A percentile compares a stretch with the other conserved stretches of the same genome.
These are phyloP conservation scores for Fabriciana adippe DNA, from an alignment of 2,888 invertebrate species.

Conservation along the genomic window DNA sequence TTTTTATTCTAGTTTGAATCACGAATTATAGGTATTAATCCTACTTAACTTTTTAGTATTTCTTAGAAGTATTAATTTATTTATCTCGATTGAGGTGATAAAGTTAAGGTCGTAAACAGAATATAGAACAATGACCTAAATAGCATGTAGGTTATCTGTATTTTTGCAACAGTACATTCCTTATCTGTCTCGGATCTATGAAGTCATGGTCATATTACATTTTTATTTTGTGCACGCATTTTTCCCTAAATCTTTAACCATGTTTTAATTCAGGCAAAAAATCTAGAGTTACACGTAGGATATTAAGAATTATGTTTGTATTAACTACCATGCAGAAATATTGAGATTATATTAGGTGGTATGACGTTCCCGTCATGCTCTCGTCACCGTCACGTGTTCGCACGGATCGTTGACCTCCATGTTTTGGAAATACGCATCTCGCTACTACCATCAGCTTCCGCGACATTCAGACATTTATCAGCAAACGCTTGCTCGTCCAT, in stretches of 20 bases:
- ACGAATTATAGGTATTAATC: not conserved
- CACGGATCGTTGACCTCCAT: conserved; percentile 71
- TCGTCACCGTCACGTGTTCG: conserved; percentile 68
- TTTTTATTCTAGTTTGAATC: too few relatives aligned
- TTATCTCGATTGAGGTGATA: conserved; percentile 32
- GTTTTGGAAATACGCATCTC: conserved; percentile 72
- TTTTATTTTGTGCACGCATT: too few relatives aligned
- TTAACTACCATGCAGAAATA: conserved; percentile 37
- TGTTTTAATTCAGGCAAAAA: not conserved
- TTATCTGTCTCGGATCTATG: conserved; percentile 33
- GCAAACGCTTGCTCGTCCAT: conserved; percentile 35
- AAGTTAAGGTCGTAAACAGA: conserved; percentile 36
- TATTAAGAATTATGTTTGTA: not conserved
- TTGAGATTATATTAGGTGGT: conserved; percentile 56
- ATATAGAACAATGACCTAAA: conserved; percentile 65
- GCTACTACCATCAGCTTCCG: conserved; percentile 36
- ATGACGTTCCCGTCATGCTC: conserved; percentile 50
- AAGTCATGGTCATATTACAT: conserved; percentile 1
- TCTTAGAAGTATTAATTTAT: conserved; percentile 3
- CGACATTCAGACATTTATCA: conserved; percentile 53
- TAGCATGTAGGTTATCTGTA: conserved; percentile 65
- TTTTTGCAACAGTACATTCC: conserved; percentile 48
- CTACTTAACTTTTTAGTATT: too few relatives aligned
- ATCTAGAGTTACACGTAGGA: conserved; percentile 6
- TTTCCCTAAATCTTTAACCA: not conserved